Evolutionary conservation across 2,888 invertebrate species (phyloP).

Genomic region (Eurois occulta): DNA sequence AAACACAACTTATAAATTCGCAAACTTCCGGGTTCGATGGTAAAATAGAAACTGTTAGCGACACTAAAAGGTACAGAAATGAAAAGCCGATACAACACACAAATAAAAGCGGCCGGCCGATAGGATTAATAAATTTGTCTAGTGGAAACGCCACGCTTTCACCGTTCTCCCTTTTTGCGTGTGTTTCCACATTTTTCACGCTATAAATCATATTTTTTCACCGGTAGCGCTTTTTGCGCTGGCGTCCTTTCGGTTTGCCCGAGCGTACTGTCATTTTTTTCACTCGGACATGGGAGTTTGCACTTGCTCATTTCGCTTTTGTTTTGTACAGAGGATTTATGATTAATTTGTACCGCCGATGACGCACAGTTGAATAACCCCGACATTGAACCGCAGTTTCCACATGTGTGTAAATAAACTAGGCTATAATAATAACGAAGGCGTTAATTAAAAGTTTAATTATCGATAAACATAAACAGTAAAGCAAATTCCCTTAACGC

Average conservation of each 20-base stretch:
- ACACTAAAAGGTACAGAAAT: constrained; percentile 60
- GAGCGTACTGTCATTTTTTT: constrained; percentile 89
- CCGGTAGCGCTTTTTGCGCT: constrained; percentile 88
- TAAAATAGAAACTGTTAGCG: constrained; percentile 52
- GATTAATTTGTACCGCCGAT: constrained; percentile 81
- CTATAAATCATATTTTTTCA: constrained; percentile 91
- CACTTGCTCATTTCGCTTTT: constrained; percentile 85
- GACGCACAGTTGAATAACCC: constrained; percentile 77
- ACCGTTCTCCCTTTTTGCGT: constrained; percentile 87
- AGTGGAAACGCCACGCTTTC: constrained; percentile 88
- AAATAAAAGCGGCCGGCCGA: constrained; percentile 80
- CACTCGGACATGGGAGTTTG: constrained; percentile 87
- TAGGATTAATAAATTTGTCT: constrained; percentile 90
- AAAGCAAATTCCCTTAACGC: constrained; percentile 72
- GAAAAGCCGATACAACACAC: constrained; percentile 75
- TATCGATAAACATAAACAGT: constrained; percentile 66
- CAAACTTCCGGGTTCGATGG: constrained; percentile 10
- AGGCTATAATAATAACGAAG: constrained; percentile 39
- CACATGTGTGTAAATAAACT: constrained; percentile 43
- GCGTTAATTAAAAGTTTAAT: constrained; percentile 65
- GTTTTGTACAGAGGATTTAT: constrained; percentile 85
- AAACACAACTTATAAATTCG: background rate
- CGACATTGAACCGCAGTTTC: constrained; percentile 61
- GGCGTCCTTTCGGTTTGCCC: constrained; percentile 88
- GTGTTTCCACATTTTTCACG: constrained; percentile 91